Percentiles rank a stretch among this genome's conserved stretches.
Evolutionary conservation across 92 coral and sea anemone species (phyloP).

Genomic region (Epizoanthus stellaris): DNA sequence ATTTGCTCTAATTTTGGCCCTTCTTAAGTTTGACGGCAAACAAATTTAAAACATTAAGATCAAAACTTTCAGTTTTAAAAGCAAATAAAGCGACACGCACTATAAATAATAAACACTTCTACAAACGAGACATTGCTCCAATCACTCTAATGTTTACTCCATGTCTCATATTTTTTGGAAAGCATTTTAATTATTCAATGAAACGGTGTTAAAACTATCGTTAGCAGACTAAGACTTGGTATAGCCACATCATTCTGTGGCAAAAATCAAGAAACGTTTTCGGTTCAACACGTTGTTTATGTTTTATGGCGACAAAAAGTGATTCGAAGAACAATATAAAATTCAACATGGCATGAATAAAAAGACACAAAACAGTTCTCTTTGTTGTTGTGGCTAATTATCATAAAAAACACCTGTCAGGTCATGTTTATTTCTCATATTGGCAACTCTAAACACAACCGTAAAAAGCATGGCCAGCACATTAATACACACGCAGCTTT

Average conservation of each 20-base stretch:
- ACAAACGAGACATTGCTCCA: neutral
- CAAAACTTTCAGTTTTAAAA: slow-evolving; percentile 3
- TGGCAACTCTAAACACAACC: slow-evolving; percentile 68
- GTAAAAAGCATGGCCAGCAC: slow-evolving; percentile 41
- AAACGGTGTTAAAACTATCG: neutral
- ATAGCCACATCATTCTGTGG: neutral
- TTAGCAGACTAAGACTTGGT: neutral
- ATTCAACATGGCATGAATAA: slow-evolving; percentile 13
- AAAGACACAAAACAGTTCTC: slow-evolving; percentile 15
- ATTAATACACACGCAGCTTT: slow-evolving; percentile 28
- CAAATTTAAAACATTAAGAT: slow-evolving; percentile 12
- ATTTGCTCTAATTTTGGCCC: neutral
- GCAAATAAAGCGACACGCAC: slow-evolving; percentile 16
- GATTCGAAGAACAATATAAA: slow-evolving; percentile 2
- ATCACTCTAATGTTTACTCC: neutral
- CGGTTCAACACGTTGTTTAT: neutral
- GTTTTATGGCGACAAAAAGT: neutral
- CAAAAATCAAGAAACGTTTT: slow-evolving; percentile 1
- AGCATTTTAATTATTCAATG: slow-evolving; percentile 13
- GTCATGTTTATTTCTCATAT: slow-evolving; percentile 76
- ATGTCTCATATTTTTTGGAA: neutral
- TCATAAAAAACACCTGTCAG: slow-evolving; percentile 84
- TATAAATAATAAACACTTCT: slow-evolving; percentile 7
- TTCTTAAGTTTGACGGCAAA: slow-evolving; percentile 11
- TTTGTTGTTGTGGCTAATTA: slow-evolving; percentile 60